phyloP scores from a whole-genome alignment of 2,888 invertebrate genomes.

The Lithophane ornitopus region DNA sequence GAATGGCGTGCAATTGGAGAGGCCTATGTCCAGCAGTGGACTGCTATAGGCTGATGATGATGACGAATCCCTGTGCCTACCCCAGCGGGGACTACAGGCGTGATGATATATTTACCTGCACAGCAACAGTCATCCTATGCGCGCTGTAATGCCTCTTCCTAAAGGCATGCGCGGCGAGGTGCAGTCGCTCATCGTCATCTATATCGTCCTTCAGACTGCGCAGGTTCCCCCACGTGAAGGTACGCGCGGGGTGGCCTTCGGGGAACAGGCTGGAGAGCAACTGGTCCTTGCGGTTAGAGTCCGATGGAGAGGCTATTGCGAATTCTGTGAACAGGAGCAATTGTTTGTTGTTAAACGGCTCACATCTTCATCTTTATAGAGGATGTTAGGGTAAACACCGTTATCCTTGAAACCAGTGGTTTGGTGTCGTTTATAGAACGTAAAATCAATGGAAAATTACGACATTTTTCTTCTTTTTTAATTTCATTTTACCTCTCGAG shows the following conservation, averaged over 20 bases:
- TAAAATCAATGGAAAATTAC: too few relatives aligned
- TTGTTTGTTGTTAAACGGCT: too few relatives aligned
- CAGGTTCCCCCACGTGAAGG: constrained; percentile 97
- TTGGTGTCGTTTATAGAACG: too few relatives aligned
- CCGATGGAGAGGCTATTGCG: constrained; percentile 94
- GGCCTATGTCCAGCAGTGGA: too few relatives aligned
- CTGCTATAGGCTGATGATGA: too few relatives aligned
- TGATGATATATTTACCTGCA: constrained; percentile 91
- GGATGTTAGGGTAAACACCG: too few relatives aligned
- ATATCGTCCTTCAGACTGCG: constrained; percentile 93
- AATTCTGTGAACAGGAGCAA: constrained; percentile 91
- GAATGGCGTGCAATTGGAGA: too few relatives aligned
- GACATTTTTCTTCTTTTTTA: too few relatives aligned
- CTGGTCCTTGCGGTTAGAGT: constrained; percentile 94
- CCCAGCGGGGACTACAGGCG: neutral
- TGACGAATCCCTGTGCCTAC: neutral
- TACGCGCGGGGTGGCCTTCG: constrained; percentile 92
- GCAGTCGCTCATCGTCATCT: constrained; percentile 92
- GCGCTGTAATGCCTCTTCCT: constrained; percentile 95
- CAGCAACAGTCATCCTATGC: constrained; percentile 96
- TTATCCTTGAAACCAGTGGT: too few relatives aligned
- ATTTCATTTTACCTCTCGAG: too few relatives aligned
- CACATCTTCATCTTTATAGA: too few relatives aligned
- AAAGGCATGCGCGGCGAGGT: constrained; percentile 93
- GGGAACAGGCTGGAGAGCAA: constrained; percentile 93